phyloP scores from a whole-genome alignment of 2,113 vertebrate species.

The Urocitellus parryii region DNA sequence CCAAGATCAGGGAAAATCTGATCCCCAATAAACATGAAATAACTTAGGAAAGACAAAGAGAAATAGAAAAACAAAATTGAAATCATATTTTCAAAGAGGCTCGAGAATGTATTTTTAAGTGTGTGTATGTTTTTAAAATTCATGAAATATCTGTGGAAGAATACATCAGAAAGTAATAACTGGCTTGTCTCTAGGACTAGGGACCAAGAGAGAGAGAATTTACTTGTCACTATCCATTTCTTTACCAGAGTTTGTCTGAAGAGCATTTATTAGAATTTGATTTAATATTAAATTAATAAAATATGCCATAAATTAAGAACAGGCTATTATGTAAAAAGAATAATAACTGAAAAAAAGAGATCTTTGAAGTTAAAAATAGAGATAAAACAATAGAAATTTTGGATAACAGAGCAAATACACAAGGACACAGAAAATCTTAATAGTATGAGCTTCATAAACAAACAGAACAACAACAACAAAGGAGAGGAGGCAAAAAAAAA shows the following conservation, averaged over 20 bases:
- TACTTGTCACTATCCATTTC: neutral
- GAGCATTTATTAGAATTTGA: neutral
- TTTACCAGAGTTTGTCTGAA: slow-evolving; percentile 6
- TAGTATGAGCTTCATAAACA: neutral
- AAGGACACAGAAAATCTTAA: neutral
- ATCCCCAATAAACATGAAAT: neutral
- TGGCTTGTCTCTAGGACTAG: neutral
- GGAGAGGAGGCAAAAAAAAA: neutral
- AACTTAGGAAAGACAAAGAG: neutral
- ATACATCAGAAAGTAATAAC: neutral
- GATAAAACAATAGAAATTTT: slow-evolving; percentile 7
- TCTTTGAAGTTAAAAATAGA: slow-evolving; percentile 37
- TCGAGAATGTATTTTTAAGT: slow-evolving; percentile 8
- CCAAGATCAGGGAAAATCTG: neutral
- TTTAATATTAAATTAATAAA: slow-evolving; percentile 3
- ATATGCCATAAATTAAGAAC: neutral
- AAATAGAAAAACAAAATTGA: neutral
- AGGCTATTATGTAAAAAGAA: neutral
- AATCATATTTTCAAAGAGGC: slow-evolving; percentile 17
- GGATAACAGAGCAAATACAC: slow-evolving; percentile 6
- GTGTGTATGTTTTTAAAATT: neutral
- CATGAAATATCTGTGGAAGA: neutral
- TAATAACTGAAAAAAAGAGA: neutral
- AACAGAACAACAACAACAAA: no score
- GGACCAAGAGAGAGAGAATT: neutral